Conservation (phyloP, 2,888 invertebrate species). For the Eutolmus rufibarbis region DNA sequence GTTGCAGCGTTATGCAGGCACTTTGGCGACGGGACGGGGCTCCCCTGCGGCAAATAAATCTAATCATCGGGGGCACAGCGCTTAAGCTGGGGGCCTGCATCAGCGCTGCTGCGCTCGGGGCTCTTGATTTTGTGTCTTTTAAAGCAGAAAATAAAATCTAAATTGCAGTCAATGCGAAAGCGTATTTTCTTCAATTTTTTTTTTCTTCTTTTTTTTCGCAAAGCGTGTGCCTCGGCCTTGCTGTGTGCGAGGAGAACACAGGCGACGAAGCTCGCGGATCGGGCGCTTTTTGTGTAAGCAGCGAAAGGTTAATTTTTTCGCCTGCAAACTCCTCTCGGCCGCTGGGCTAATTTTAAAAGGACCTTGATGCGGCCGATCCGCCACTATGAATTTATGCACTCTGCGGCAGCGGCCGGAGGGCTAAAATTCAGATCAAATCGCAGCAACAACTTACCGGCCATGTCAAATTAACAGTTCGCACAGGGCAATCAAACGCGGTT, state of each 20-base stretch:
- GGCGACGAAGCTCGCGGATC: neutral
- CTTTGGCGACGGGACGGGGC: neutral
- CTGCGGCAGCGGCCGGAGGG: neutral
- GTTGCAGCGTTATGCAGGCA: neutral
- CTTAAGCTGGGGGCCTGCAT: neutral
- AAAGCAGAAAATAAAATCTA: neutral
- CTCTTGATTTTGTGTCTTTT: neutral
- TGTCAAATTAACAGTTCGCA: slow-evolving; percentile 69
- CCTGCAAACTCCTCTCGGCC: neutral
- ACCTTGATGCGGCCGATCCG: neutral
- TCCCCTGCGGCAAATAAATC: neutral
- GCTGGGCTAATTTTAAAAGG: slow-evolving; percentile 4
- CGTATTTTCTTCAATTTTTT: neutral
- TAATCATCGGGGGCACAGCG: neutral
- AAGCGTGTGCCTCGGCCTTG: slow-evolving; percentile 23
- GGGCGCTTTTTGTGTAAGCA: neutral
- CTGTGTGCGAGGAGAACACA: neutral
- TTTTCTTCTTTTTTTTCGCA: neutral
- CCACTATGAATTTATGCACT: neutral
- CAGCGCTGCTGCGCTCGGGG: neutral
- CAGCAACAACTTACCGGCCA: slow-evolving; percentile 75
- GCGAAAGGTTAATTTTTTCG: slow-evolving; percentile 26
- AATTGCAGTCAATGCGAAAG: slow-evolving; percentile 11
- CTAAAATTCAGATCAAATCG: neutral
- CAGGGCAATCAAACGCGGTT: slow-evolving; percentile 49